phyloP scores from a whole-genome alignment of 2,113 vertebrate genomes.

The Amblyornis subalaris region DNA sequence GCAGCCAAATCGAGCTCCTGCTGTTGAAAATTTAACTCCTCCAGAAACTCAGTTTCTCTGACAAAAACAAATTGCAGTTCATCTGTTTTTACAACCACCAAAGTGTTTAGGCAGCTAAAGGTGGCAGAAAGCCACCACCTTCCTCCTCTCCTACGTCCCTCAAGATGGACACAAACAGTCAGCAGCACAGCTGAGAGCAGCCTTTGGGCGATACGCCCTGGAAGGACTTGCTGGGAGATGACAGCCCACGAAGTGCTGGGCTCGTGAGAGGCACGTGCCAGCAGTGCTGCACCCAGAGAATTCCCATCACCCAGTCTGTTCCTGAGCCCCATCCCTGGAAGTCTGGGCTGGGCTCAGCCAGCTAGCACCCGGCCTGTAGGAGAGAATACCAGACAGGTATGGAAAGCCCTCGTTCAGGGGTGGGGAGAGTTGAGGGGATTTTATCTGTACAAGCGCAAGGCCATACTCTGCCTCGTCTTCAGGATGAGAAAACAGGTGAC shows the following conservation, averaged over 20 bases:
- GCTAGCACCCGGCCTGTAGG: no score
- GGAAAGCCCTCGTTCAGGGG: neutral
- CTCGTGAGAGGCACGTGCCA: fast-evolving
- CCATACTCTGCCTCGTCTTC: neutral
- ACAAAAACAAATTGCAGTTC: neutral
- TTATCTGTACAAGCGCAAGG: neutral
- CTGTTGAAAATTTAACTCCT: neutral
- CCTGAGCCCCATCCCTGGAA: neutral
- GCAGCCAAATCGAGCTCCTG: neutral
- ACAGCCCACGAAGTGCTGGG: neutral
- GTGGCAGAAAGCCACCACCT: neutral
- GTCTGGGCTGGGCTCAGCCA: neutral
- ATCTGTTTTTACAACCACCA: neutral
- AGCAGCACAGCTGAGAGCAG: neutral
- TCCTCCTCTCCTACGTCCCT: neutral
- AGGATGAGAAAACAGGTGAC: neutral
- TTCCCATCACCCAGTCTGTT: no score
- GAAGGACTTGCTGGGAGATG: neutral
- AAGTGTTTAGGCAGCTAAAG: neutral
- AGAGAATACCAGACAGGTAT: neutral
- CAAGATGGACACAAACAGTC: neutral
- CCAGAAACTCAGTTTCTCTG: neutral
- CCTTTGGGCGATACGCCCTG: neutral
- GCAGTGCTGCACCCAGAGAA: neutral
- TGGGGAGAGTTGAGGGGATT: neutral